Percentiles rank a stretch among this genome's conserved stretches.
Evolutionary conservation across 2,888 invertebrate genomes (phyloP).

Genomic region (Eupithecia centaureata): DNA sequence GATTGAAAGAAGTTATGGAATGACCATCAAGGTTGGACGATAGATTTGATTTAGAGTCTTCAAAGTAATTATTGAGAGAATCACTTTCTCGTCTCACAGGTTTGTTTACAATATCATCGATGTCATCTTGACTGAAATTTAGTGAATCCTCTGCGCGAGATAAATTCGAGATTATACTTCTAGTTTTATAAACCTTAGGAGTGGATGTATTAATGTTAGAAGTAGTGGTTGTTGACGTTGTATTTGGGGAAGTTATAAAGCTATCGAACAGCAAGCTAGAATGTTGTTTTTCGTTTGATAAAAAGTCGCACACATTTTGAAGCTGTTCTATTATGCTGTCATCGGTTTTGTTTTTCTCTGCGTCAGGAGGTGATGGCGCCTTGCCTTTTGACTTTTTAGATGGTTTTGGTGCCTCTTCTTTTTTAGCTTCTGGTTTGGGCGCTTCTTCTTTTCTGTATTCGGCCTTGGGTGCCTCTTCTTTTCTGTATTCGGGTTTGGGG

Average conservation of each 20-base stretch:
- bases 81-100: constrained; percentile 79
- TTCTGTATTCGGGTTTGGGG: constrained; percentile 54
- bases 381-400: constrained; percentile 88
- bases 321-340: constrained; percentile 77
- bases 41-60: constrained; percentile 76
- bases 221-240: constrained; percentile 51
- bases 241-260: constrained; percentile 35
- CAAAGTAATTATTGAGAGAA: constrained; percentile 77
- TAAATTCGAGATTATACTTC: constrained; percentile 49
- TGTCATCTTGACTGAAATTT: constrained; percentile 79
- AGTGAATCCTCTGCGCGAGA: constrained; percentile 73
- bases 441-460: neutral
- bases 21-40: constrained; percentile 77
- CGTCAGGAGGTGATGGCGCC: constrained; percentile 88
- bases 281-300: constrained; percentile 73
- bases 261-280: constrained; percentile 69
- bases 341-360: constrained; percentile 77
- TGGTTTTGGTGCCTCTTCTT: constrained; percentile 55
- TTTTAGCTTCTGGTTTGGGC: constrained; percentile 51
- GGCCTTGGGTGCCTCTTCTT: constrained; percentile 29
- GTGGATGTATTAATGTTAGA: constrained; percentile 78
- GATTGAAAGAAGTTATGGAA: constrained; percentile 75
- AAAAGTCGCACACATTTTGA: constrained; percentile 70
- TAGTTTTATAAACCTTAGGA: constrained; percentile 75
- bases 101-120: constrained; percentile 81